These are phyloP conservation scores for Cenopis cana DNA, from an alignment of 2,888 invertebrate genomes.

Conservation along the genomic window DNA sequence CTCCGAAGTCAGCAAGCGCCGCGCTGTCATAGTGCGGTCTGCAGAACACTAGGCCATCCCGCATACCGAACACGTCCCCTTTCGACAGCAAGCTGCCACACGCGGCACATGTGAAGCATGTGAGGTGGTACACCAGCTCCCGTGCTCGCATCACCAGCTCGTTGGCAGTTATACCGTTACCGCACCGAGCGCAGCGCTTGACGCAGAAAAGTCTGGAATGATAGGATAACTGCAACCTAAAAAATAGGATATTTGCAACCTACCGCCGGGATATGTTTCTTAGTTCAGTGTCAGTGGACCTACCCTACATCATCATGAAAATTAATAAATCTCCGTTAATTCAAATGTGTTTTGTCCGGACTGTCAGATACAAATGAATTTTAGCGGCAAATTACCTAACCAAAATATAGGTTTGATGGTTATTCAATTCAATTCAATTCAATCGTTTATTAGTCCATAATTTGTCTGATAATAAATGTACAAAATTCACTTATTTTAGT, in stretches of 20 bases:
- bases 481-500: too few species aligned
- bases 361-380: too few species aligned
- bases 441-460: too few species aligned
- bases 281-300: too few species aligned
- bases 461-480: too few species aligned
- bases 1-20: slow-evolving; percentile 87
- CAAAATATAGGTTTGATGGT: too few species aligned
- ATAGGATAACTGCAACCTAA: background rate
- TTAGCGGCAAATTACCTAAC: too few species aligned
- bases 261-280: background rate
- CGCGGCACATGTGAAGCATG: slow-evolving; percentile 95
- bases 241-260: background rate
- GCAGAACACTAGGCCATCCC: slow-evolving; percentile 91
- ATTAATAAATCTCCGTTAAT: too few species aligned
- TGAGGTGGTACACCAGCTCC: slow-evolving; percentile 94
- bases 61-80: slow-evolving; percentile 96
- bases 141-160: slow-evolving; percentile 96
- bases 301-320: too few species aligned
- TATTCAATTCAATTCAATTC: too few species aligned
- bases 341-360: too few species aligned
- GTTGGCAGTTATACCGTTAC: slow-evolving; percentile 92
- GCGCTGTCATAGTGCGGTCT: slow-evolving; percentile 84
- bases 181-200: slow-evolving; percentile 94
- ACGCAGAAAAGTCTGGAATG: slow-evolving; percentile 93
- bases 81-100: slow-evolving; percentile 93